Conservation (phyloP, 2,113 vertebrate species). For the Lepisosteus osseus region DNA sequence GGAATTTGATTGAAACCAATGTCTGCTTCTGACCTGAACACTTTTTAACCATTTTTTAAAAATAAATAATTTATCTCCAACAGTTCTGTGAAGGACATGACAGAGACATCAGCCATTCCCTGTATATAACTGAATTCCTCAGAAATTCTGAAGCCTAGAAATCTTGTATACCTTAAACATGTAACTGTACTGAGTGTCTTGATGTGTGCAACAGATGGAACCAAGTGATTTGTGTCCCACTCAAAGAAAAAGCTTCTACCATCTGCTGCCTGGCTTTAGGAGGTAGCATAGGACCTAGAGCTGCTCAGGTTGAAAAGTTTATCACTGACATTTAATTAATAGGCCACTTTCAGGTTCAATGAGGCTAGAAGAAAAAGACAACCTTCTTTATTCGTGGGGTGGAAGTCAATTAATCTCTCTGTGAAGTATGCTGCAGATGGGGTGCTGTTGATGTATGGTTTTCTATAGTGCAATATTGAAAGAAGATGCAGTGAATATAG, state of each 20-base stretch:
- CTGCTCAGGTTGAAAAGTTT: slow-evolving; percentile 47
- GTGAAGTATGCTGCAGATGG: neutral
- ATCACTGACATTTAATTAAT: slow-evolving; percentile 58
- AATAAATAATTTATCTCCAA: too few relatives aligned
- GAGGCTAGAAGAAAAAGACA: slow-evolving; percentile 54
- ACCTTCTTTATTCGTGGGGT: slow-evolving; percentile 50
- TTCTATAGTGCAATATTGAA: slow-evolving; percentile 40
- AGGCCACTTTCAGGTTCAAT: slow-evolving; percentile 57
- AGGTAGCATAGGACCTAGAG: slow-evolving; percentile 13
- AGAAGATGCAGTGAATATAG: neutral
- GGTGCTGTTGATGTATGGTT: neutral
- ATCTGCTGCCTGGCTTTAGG: slow-evolving; percentile 29
- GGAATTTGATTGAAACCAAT: too few relatives aligned
- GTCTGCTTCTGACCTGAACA: too few relatives aligned
- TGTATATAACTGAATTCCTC: too few relatives aligned
- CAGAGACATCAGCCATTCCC: too few relatives aligned
- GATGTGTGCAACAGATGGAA: slow-evolving; percentile 16
- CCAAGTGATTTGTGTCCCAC: slow-evolving; percentile 32
- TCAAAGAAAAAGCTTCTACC: slow-evolving; percentile 36
- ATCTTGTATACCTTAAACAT: too few relatives aligned
- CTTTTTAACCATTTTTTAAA: too few relatives aligned
- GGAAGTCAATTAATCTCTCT: slow-evolving; percentile 45
- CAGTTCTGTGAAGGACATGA: too few relatives aligned
- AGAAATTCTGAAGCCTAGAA: too few relatives aligned
- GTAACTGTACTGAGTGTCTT: neutral